A percentile compares a stretch with the other conserved stretches of the same genome.
Conservation (phyloP, 2,888 invertebrate species). For the Magallana nippona region DNA sequence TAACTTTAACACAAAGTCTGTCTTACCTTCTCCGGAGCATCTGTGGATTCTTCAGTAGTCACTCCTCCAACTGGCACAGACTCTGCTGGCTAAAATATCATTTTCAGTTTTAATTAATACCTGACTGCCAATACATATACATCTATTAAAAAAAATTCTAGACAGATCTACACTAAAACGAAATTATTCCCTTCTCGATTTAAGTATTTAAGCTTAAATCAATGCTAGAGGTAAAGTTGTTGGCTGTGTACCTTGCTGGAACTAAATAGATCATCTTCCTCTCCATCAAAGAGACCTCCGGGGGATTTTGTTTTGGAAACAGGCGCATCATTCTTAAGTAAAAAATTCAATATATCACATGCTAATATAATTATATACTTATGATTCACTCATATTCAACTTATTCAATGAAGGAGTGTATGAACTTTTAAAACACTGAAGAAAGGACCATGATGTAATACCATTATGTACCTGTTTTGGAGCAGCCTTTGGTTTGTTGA, state of each 20-base stretch:
- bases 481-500: slow-evolving; percentile 48
- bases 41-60: slow-evolving; percentile 61
- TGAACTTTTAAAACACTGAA: no score
- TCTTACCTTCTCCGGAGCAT: slow-evolving; percentile 52
- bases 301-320: background rate
- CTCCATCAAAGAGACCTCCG: background rate
- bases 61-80: slow-evolving; percentile 54
- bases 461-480: background rate
- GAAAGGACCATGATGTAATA: no score
- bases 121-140: no score
- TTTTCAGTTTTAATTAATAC: no score
- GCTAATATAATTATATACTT: no score
- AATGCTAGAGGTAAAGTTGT: no score
- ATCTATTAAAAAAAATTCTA: no score
- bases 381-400: no score
- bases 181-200: no score
- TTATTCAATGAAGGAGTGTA: no score
- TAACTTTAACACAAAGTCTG: background rate
- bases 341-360: background rate
- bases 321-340: background rate
- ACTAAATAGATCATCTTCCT: background rate
- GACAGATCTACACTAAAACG: no score
- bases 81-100: background rate
- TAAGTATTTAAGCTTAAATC: no score
- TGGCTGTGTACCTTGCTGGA: background rate